Percentiles rank a stretch among this genome's conserved stretches.
Conservation (phyloP, 1,140 invertebrate genomes). For the Catajapyx aquilonaris region DNA sequence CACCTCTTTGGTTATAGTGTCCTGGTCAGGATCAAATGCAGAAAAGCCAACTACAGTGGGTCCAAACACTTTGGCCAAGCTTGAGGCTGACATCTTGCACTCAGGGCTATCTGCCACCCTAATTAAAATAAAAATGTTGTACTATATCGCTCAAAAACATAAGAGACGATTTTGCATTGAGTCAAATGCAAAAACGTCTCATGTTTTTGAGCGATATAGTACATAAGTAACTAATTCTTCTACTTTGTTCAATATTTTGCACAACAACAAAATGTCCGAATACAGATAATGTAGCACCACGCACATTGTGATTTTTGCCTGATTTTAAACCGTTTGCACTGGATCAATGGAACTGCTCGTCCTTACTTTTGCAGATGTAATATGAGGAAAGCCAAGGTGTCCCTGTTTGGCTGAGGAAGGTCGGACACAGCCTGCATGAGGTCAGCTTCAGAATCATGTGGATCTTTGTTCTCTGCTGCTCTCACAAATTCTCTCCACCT, state of each 20-base stretch:
- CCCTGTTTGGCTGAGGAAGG: conserved; percentile 62
- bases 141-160: no score
- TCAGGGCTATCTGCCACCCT: conserved; percentile 45
- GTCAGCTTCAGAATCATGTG: conserved; percentile 28
- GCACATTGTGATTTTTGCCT: no score
- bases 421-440: conserved; percentile 44
- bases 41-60: conserved; percentile 69
- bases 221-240: no score
- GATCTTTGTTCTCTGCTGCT: conserved; percentile 34
- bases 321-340: no score
- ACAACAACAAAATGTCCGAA: no score
- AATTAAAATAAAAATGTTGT: no score
- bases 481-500: conserved; percentile 54
- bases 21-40: conserved; percentile 33
- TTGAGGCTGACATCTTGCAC: conserved; percentile 55
- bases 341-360: no score
- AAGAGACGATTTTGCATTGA: no score
- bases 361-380: conserved; percentile 58
- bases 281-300: no score
- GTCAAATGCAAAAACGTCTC: no score
- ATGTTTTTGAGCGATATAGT: no score
- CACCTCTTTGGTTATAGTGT: conserved; percentile 37
- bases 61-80: conserved; percentile 62
- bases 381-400: conserved; percentile 67
- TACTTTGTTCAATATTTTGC: no score